These are phyloP conservation scores for Mus pahari DNA, from an alignment of 2,113 vertebrate genomes.

Conservation along the genomic window DNA sequence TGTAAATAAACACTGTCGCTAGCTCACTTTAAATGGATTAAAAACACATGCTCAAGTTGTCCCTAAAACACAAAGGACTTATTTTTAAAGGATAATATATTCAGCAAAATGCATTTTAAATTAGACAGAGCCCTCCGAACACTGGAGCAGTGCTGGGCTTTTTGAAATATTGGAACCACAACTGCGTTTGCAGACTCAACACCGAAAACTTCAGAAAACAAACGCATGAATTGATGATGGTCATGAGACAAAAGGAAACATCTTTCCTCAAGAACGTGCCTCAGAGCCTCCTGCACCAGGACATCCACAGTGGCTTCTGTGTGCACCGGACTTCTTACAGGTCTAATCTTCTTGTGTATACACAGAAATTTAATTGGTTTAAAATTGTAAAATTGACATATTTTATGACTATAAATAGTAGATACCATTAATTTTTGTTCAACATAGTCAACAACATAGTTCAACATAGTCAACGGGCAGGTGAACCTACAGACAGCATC, in stretches of 20 bases:
- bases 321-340: background rate
- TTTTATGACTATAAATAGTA: background rate
- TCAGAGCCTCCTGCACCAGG: background rate
- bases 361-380: background rate
- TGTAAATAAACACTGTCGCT: conserved; percentile 71
- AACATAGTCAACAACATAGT: background rate
- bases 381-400: background rate
- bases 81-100: conserved; percentile 66
- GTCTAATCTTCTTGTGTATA: background rate
- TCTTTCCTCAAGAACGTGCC: background rate
- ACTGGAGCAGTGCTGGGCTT: background rate
- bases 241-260: background rate
- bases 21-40: conserved; percentile 69
- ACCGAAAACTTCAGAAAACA: background rate
- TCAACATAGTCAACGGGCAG: background rate
- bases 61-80: conserved; percentile 61
- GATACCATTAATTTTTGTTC: background rate
- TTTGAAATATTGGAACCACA: conserved; percentile 9
- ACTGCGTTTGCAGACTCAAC: conserved; percentile 47
- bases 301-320: background rate
- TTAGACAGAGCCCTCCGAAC: background rate
- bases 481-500: background rate
- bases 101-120: conserved; percentile 58
- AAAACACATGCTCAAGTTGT: conserved; percentile 67
- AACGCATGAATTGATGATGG: background rate